A percentile compares a stretch with the other conserved stretches of the same genome.
These are phyloP conservation scores for Acleris literana DNA, from an alignment of 2,888 invertebrate species.

Conservation along the genomic window DNA sequence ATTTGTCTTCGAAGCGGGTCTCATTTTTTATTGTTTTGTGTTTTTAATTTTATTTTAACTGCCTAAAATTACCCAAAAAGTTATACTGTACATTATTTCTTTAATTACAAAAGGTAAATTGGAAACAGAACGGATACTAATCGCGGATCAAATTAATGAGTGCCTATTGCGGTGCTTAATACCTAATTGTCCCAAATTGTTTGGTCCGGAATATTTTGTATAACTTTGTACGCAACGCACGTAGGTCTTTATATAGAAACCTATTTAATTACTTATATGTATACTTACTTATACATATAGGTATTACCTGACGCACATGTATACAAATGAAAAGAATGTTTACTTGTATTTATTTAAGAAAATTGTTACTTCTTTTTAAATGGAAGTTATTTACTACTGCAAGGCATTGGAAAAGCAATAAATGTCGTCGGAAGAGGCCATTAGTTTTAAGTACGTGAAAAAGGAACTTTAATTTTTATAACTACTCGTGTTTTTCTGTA, in stretches of 20 bases:
- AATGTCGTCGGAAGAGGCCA: conserved; percentile 28
- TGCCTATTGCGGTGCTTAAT: no score
- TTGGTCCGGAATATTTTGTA: no score
- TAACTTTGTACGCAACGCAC: no score
- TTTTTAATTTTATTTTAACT: conserved; percentile 1
- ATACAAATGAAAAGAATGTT: not conserved
- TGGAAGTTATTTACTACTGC: conserved; percentile 21
- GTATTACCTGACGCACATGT: no score
- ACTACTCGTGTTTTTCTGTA: conserved; percentile 3
- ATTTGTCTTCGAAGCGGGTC: conserved; percentile 16
- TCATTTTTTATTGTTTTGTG: not conserved
- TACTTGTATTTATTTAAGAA: not conserved
- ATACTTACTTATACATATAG: no score
- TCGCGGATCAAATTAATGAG: no score
- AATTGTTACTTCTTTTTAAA: conserved; percentile 23
- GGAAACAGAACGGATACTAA: no score
- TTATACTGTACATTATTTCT: not conserved
- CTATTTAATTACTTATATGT: no score
- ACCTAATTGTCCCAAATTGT: no score
- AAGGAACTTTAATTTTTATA: conserved; percentile 14
- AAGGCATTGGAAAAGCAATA: conserved; percentile 30
- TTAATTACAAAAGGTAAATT: not conserved
- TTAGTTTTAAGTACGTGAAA: conserved; percentile 23
- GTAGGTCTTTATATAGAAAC: no score
- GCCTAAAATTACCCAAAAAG: conserved; percentile 3